Conservation (phyloP, 1,140 invertebrate genomes). For the Polypedilum pembai region DNA sequence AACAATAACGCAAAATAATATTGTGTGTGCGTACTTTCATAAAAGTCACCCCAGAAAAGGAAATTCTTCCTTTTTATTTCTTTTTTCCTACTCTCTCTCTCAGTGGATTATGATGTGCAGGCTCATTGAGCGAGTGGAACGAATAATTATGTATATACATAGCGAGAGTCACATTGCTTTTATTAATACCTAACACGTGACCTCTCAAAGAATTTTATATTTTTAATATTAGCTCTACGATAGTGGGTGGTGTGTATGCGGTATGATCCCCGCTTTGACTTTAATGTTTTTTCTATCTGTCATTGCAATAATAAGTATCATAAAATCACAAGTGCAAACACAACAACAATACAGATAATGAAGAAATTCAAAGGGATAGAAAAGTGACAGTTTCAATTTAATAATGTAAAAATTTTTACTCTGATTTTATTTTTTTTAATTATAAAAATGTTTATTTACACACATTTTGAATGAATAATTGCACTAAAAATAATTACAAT, state of each 20-base stretch:
- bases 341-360: neutral
- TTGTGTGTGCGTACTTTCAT: neutral
- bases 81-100: neutral
- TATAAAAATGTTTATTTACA: too few relatives aligned
- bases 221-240: slow-evolving; percentile 6
- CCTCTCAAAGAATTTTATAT: slow-evolving; percentile 14
- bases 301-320: slow-evolving; percentile 12
- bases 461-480: too few relatives aligned
- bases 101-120: neutral
- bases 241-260: neutral
- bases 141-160: slow-evolving; percentile 19
- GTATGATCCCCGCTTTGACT: neutral
- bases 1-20: neutral
- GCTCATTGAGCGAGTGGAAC: neutral
- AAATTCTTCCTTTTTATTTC: neutral
- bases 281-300: slow-evolving; percentile 13
- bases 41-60: neutral
- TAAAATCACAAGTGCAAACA: slow-evolving; percentile 14
- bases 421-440: too few relatives aligned
- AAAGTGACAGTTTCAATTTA: neutral
- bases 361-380: neutral
- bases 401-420: too few relatives aligned
- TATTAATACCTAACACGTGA: neutral
- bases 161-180: slow-evolving; percentile 4
- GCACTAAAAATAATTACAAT: too few relatives aligned